Percentiles rank a stretch among this genome's conserved stretches.
Conservation (phyloP, 2,888 invertebrate genomes). For the Agrilus biguttatus region DNA sequence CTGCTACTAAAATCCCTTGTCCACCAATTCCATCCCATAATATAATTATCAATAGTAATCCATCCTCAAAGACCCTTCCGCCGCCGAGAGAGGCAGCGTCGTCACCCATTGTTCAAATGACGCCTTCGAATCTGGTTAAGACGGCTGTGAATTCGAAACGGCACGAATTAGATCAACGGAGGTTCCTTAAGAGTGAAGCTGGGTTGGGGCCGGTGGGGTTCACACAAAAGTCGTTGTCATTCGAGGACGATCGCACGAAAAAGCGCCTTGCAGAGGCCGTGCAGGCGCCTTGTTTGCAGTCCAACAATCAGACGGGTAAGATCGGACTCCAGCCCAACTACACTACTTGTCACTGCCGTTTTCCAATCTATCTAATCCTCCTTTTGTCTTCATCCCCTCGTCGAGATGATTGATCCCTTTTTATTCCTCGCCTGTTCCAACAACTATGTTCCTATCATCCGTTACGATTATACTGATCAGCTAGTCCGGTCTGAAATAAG, state of each 20-base stretch:
- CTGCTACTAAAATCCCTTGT: too few relatives aligned
- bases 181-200: slow-evolving; percentile 32
- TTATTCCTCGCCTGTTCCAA: too few relatives aligned
- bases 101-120: slow-evolving; percentile 25
- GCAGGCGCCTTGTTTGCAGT: slow-evolving; percentile 29
- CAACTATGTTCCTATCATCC: too few relatives aligned
- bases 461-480: too few relatives aligned
- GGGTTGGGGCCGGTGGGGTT: slow-evolving; percentile 27
- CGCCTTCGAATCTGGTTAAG: slow-evolving; percentile 47
- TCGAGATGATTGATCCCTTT: too few relatives aligned
- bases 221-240: slow-evolving; percentile 12
- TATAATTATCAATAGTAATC: too few relatives aligned
- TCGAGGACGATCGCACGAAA: slow-evolving; percentile 28
- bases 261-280: slow-evolving; percentile 34
- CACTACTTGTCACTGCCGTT: slow-evolving; percentile 9
- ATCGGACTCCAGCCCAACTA: slow-evolving; percentile 22
- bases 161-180: slow-evolving; percentile 38
- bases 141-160: slow-evolving; percentile 49
- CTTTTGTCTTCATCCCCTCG: too few relatives aligned
- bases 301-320: slow-evolving; percentile 46
- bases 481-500: too few relatives aligned
- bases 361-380: not conserved
- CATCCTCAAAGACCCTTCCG: too few relatives aligned
- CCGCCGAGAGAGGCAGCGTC: too few relatives aligned
- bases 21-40: too few relatives aligned